Evolutionary conservation across 2,113 vertebrate species (phyloP).

Genomic region (Piaya cayana): DNA sequence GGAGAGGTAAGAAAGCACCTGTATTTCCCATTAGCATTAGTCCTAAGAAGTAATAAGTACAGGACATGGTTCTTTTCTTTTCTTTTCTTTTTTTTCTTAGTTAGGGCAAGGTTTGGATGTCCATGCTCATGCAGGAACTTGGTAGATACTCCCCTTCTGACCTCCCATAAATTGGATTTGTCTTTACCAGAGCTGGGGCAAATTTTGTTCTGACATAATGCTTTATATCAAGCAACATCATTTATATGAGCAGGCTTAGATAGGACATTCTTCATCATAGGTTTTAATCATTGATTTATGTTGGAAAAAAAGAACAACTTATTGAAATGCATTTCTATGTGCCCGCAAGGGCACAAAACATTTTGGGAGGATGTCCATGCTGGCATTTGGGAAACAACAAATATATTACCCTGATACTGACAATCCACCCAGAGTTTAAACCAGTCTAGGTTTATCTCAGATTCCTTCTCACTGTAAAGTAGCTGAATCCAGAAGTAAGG

Average conservation of each 20-base stretch:
- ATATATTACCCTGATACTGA: background rate
- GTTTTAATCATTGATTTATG: background rate
- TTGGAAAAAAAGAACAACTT: background rate
- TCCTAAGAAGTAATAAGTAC: background rate
- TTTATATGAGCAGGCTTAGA: background rate
- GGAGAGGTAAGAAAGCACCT: background rate
- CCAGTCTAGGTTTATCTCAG: background rate
- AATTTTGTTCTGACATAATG: background rate
- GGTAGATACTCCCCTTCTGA: background rate
- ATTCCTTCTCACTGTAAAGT: background rate
- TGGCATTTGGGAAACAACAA: background rate
- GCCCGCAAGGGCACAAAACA: background rate
- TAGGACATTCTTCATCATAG: background rate
- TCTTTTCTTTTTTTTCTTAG: too few species aligned
- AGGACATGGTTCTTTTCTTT: background rate
- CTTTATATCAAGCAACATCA: background rate
- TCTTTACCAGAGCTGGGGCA: background rate
- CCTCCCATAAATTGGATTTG: background rate
- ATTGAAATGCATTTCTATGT: background rate
- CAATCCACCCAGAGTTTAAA: background rate
- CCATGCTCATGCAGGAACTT: background rate
- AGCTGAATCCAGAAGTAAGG: background rate
- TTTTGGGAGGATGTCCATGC: background rate
- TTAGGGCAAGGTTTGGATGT: background rate
- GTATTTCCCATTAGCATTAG: background rate